Percentiles rank a stretch among this genome's conserved stretches.
These are phyloP conservation scores for Desmodus rotundus DNA, from an alignment of 2,113 vertebrate species.

Conservation along the genomic window DNA sequence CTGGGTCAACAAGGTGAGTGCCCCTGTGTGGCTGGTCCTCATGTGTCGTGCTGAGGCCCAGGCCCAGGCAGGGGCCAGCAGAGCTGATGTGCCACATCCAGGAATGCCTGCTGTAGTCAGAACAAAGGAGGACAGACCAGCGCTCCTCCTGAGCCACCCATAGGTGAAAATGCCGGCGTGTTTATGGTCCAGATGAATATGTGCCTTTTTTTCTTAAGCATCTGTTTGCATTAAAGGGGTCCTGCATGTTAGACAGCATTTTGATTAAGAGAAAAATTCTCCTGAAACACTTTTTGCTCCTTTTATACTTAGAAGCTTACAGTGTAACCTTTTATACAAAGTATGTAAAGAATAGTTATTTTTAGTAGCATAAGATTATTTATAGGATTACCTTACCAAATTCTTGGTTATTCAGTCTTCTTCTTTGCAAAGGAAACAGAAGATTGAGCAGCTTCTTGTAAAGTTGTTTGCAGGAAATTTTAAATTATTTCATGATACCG, in stretches of 20 bases:
- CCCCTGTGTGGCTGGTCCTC: fast-evolving
- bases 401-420: neutral
- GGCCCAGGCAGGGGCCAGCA: fast-evolving
- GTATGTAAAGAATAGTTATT: neutral
- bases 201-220: neutral
- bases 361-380: neutral
- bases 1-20: constrained; percentile 98
- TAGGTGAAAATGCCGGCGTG: neutral
- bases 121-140: too few relatives aligned
- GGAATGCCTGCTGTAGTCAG: neutral
- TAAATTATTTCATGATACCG: fast-evolving
- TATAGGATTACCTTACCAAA: neutral
- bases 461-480: fast-evolving
- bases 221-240: fast-evolving
- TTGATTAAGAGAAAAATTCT: neutral
- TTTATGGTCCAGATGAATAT: fast-evolving
- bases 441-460: fast-evolving
- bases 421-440: neutral
- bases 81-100: neutral
- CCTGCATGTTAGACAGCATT: neutral
- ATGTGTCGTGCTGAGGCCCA: neutral
- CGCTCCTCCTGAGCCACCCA: too few relatives aligned
- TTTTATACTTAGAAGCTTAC: neutral
- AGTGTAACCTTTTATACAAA: fast-evolving
- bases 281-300: neutral